Percentiles rank a stretch among this genome's conserved stretches.
phyloP scores from a whole-genome alignment of 30 jellyfish, hydroid and myxozoan species.

The Clytia hemisphaerica region DNA sequence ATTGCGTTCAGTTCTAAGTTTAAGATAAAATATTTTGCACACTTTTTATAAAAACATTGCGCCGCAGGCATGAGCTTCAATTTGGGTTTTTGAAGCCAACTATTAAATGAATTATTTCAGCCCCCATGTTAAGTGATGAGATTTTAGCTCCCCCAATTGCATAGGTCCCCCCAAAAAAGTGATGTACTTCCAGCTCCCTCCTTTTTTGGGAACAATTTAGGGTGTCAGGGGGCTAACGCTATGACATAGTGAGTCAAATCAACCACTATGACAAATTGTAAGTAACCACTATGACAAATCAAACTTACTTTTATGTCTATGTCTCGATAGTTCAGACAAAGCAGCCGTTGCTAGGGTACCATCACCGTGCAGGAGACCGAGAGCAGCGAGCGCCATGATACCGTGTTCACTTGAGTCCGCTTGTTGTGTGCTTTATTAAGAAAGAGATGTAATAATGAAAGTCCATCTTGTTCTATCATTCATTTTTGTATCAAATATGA shows the following conservation, averaged over 20 bases:
- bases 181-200: too few relatives aligned
- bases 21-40: too few relatives aligned
- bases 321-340: constrained; percentile 49
- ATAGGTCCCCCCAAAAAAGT: too few relatives aligned
- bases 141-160: too few relatives aligned
- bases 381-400: constrained; percentile 58
- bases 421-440: constrained; percentile 50
- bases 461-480: background rate
- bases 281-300: too few relatives aligned
- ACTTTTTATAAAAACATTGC: too few relatives aligned
- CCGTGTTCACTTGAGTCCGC: constrained; percentile 56
- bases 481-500: background rate
- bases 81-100: too few relatives aligned
- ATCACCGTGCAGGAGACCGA: constrained; percentile 56
- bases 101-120: background rate
- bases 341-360: constrained; percentile 67
- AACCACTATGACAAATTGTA: background rate
- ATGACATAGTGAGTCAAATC: background rate
- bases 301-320: constrained; percentile 46
- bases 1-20: too few relatives aligned
- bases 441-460: background rate
- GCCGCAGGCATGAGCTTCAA: too few relatives aligned
- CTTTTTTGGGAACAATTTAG: too few relatives aligned
- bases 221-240: background rate
- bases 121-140: too few relatives aligned